A percentile compares a stretch with the other conserved stretches of the same genome.
Evolutionary conservation across 1,140 invertebrate genomes (phyloP).

Genomic region (Acarapis woodi): DNA sequence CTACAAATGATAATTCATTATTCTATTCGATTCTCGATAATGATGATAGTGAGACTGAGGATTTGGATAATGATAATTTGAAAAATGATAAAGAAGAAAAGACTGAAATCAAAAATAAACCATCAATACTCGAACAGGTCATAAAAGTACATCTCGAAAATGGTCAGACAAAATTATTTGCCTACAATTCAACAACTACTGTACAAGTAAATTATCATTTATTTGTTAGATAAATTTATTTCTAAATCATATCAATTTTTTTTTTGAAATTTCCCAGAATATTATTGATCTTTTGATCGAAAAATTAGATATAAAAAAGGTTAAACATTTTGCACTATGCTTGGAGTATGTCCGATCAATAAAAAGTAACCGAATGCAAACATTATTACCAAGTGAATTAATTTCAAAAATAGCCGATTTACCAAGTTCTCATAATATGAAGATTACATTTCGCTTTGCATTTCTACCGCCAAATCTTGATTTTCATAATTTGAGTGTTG

Average conservation of each 20-base stretch:
- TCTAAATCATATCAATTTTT: slow-evolving; percentile 5
- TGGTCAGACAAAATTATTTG: slow-evolving; percentile 67
- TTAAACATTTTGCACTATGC: slow-evolving; percentile 56
- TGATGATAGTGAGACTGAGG: no score
- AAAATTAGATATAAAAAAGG: slow-evolving; percentile 45
- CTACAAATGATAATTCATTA: slow-evolving; percentile 38
- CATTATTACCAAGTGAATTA: slow-evolving; percentile 49
- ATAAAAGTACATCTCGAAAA: slow-evolving; percentile 73
- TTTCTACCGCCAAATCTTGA: slow-evolving; percentile 42
- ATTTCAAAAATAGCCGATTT: slow-evolving; percentile 41
- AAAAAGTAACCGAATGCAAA: slow-evolving; percentile 44
- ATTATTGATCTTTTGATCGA: slow-evolving; percentile 52
- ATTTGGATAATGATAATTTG: no score
- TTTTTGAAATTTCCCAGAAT: slow-evolving; percentile 23
- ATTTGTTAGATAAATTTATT: no score
- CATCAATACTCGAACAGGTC: slow-evolving; percentile 53
- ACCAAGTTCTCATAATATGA: slow-evolving; percentile 53
- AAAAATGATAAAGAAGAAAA: no score
- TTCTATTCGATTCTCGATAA: slow-evolving; percentile 32
- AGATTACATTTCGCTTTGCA: slow-evolving; percentile 55
- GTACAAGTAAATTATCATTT: slow-evolving; percentile 22
- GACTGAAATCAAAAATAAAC: slow-evolving; percentile 41
- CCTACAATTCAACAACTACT: slow-evolving; percentile 63
- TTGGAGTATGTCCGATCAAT: slow-evolving; percentile 65
- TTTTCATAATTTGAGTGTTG: slow-evolving; percentile 42